These are phyloP conservation scores for Drosophila atripex DNA, from an alignment of 2,888 invertebrate genomes.

Conservation along the genomic window DNA sequence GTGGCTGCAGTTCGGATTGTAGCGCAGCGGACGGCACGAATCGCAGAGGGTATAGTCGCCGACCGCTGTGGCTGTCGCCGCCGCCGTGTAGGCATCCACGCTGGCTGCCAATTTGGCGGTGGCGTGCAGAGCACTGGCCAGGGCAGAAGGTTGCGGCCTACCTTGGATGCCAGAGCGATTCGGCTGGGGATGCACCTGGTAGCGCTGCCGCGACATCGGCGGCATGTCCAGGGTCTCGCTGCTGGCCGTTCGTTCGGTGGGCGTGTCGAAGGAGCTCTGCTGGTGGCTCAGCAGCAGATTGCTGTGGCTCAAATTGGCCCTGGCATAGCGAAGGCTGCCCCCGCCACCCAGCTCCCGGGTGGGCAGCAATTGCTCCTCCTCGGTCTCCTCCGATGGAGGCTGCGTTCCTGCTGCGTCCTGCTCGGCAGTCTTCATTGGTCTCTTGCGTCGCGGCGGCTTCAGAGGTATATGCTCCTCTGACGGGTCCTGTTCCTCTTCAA, in stretches of 20 bases:
- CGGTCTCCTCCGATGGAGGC: conserved; percentile 22
- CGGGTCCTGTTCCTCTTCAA: conserved; percentile 27
- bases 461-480: conserved; percentile 49
- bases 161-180: conserved; percentile 22
- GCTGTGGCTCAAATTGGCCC: conserved; percentile 83
- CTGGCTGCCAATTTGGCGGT: conserved; percentile 73
- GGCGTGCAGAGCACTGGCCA: conserved; percentile 72
- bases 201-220: conserved; percentile 27
- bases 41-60: conserved; percentile 81
- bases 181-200: conserved; percentile 29
- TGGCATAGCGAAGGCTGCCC: conserved; percentile 78
- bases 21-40: conserved; percentile 81
- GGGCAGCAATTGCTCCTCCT: conserved; percentile 33
- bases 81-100: conserved; percentile 74
- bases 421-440: conserved; percentile 29
- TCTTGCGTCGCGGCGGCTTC: conserved; percentile 57
- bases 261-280: conserved; percentile 74
- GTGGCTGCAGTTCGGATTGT: conserved; percentile 44
- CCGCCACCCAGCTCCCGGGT: conserved; percentile 27
- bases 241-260: conserved; percentile 71
- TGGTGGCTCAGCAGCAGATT: conserved; percentile 79
- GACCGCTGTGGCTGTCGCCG: conserved; percentile 60
- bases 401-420: conserved; percentile 7
- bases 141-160: conserved; percentile 47
- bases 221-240: conserved; percentile 65